A percentile compares a stretch with the other conserved stretches of the same genome.
These are phyloP conservation scores for Rhea americana DNA, from an alignment of 2,113 vertebrate species.

Conservation along the genomic window DNA sequence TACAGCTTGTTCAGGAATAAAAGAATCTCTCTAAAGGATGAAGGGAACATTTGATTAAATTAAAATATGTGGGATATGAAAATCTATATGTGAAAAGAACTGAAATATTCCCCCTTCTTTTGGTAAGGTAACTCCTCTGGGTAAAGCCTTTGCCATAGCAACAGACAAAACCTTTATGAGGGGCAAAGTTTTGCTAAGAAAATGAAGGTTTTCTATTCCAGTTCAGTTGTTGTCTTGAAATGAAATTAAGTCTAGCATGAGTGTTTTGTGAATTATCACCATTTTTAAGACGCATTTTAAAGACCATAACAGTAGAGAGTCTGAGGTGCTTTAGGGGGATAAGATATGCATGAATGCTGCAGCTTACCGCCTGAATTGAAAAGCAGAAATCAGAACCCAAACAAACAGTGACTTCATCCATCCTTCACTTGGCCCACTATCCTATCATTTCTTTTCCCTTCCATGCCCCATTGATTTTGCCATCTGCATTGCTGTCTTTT, in stretches of 20 bases:
- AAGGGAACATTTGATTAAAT: constrained; percentile 26
- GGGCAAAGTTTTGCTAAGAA: constrained; percentile 67
- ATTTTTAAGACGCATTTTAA: constrained; percentile 32
- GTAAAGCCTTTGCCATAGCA: constrained; percentile 45
- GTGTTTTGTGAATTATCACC: constrained; percentile 40
- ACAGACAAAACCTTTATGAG: constrained; percentile 71
- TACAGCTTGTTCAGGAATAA: constrained; percentile 20
- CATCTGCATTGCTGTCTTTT: not conserved
- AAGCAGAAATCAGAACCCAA: not conserved
- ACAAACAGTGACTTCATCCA: not conserved
- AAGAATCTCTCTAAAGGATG: constrained; percentile 36
- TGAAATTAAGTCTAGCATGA: constrained; percentile 53
- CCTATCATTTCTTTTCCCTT: not conserved
- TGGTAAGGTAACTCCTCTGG: constrained; percentile 26
- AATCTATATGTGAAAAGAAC: constrained; percentile 34
- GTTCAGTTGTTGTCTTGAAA: constrained; percentile 58
- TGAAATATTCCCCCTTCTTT: constrained; percentile 13
- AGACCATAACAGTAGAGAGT: not conserved
- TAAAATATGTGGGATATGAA: constrained; percentile 42
- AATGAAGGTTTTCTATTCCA: constrained; percentile 59
- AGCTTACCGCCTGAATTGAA: constrained; percentile 10
- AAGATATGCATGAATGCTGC: not conserved
- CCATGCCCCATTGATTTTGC: not conserved
- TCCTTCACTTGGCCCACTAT: not conserved
- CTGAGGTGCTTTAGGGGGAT: not conserved